Conservation (phyloP, 2,797 vertebrate species). For the Lindbergichthys nudifrons region DNA sequence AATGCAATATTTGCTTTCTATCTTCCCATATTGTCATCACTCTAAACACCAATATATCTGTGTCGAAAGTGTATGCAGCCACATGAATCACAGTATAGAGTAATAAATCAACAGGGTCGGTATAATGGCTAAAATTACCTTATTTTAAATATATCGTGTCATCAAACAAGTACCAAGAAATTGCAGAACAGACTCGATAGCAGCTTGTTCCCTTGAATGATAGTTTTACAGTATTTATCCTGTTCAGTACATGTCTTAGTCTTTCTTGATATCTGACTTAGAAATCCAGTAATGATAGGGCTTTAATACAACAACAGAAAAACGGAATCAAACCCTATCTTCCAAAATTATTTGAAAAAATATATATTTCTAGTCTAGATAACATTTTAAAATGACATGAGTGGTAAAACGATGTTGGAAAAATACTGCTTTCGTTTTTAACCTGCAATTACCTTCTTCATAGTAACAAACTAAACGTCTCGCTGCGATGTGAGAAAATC, state of each 20-base stretch:
- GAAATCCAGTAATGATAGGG: background rate
- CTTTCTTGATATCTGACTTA: background rate
- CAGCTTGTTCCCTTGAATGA: no score
- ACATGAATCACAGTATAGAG: background rate
- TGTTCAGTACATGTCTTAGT: background rate
- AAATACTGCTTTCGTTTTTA: background rate
- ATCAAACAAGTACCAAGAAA: background rate
- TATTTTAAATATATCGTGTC: background rate
- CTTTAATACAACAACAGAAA: background rate
- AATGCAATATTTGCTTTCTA: constrained; percentile 27
- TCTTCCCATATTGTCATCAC: constrained; percentile 27
- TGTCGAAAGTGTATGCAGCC: constrained; percentile 5
- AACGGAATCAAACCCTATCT: background rate
- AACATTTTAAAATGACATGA: background rate
- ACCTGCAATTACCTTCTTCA: background rate
- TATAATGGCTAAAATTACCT: background rate
- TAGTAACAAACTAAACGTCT: background rate
- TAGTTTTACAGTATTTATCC: background rate
- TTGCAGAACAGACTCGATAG: background rate
- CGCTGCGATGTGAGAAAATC: background rate
- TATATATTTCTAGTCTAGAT: background rate
- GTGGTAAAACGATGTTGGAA: background rate
- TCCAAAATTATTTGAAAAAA: background rate
- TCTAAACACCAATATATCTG: constrained; percentile 13
- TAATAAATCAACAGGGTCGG: background rate